Evolutionary conservation across 2,113 vertebrate genomes (phyloP), one percentile per base, ranked within the genome.

Genomic region (Hypomesus transpacificus): DNA sequence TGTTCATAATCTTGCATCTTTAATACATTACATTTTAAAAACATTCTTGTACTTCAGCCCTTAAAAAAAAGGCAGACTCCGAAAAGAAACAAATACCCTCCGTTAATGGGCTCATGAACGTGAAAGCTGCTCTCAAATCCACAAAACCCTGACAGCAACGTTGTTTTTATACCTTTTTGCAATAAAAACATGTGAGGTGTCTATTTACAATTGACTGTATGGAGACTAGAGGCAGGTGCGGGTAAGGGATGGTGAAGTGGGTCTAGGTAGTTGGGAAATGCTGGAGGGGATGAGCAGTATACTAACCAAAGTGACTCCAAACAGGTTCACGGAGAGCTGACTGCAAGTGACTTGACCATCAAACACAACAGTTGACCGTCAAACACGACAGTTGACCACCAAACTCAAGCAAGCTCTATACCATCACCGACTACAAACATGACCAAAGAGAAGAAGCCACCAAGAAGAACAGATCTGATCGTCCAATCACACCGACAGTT

Each of bases 1-100:
- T 31, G 81, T 86, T 76, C 84, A 76, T 74, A 75, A 77, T 77
- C 79, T 87, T 84, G 80, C 85, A 81, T 86, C 77, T 85, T 84
- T 75, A 82, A 87, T 81, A 80, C 73, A 72, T 61, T 75, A 88
- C 84, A 88, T 65, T 89, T 85, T 80, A 65, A 85, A 88, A 91
- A 90, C 88, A 89, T 90, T 91, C 89, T 91, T 90, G 73, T 86
- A 87, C 76, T 85, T 87, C 79, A 88, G 82, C 83, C 86, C 75
- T 84, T 67, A 71, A 21, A 52, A 85, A 83, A 85, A 89, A 86
- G 86, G 79, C 85, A 90, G 77, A 86, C 80, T 79, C 74, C 77
- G 73, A 79, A 79, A 84, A 80, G 52, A 61, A 46, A 54, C 75
- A 82, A 86, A 82, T 70, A 71, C 17, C 51, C 60, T 71, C 71